Percentiles rank a stretch among this genome's conserved stretches.
Evolutionary conservation across 2,113 vertebrate species (phyloP).

Genomic region (Chelonoidis abingdonii): DNA sequence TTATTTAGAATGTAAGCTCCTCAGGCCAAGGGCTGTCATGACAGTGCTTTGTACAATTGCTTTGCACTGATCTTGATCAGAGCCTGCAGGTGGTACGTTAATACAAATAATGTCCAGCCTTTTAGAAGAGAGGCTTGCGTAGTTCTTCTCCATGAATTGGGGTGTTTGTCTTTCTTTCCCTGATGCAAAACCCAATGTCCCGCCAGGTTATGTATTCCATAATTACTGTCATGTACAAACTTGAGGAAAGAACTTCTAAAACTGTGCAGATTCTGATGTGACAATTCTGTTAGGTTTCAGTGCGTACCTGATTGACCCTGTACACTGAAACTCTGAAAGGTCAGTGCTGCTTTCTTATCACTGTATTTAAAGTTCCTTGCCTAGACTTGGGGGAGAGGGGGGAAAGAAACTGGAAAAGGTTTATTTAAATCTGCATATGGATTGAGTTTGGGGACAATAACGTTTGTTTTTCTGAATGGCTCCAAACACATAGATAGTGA

Average conservation of each 20-base stretch:
- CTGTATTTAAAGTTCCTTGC: slow-evolving; percentile 29
- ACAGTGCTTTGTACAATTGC: not conserved
- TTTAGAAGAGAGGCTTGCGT: not conserved
- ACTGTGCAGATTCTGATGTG: not conserved
- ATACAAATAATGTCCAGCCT: not conserved
- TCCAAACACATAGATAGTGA: not conserved
- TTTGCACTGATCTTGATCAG: not conserved
- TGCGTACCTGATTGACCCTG: slow-evolving; percentile 65
- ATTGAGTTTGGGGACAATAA: not conserved
- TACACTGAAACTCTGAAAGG: slow-evolving; percentile 59
- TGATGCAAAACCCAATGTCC: not conserved
- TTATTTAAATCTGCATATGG: slow-evolving; percentile 33
- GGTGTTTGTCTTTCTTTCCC: not conserved
- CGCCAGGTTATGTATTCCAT: not conserved
- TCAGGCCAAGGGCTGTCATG: accelerated
- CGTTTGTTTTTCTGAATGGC: not conserved
- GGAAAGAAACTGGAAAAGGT: not conserved
- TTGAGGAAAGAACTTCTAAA: not conserved
- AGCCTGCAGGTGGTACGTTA: not conserved
- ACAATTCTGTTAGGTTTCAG: slow-evolving; percentile 50
- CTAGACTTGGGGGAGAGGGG: not conserved
- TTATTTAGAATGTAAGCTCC: accelerated
- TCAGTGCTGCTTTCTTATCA: not conserved
- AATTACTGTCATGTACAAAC: slow-evolving; percentile 55
- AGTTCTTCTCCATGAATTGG: accelerated